phyloP scores from a whole-genome alignment of 2,113 vertebrate genomes.

The Oreochromis aureus region DNA sequence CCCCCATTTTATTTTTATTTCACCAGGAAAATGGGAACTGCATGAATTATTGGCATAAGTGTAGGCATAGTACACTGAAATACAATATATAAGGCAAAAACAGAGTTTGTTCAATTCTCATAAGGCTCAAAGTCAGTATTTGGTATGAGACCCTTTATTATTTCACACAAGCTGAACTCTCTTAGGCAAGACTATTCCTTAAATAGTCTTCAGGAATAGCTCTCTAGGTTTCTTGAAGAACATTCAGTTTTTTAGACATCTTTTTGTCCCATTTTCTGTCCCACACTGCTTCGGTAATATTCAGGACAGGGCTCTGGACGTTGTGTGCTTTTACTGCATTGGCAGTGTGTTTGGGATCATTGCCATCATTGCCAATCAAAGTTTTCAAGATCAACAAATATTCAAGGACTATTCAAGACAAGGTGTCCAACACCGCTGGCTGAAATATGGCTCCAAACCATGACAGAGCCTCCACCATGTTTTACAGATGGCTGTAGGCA shows the following conservation, averaged over 20 bases:
- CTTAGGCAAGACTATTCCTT: neutral
- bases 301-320: neutral
- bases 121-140: neutral
- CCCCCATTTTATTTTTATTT: neutral
- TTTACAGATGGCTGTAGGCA: neutral
- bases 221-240: neutral
- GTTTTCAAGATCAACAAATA: neutral
- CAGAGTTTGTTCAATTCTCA: neutral
- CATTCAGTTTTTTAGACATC: neutral
- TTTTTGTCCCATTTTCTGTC: neutral
- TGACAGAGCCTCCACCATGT: neutral
- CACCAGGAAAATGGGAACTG: neutral
- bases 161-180: neutral
- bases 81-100: neutral
- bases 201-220: neutral
- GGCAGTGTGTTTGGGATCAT: rapidly evolving
- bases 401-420: neutral
- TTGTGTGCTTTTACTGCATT: neutral
- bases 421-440: neutral
- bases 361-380: neutral
- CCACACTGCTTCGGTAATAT: neutral
- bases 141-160: neutral
- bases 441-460: neutral
- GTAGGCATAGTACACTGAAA: rapidly evolving
- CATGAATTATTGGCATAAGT: neutral